Percentiles rank a stretch among this genome's conserved stretches.
Evolutionary conservation across 2,888 invertebrate genomes (phyloP).

Genomic region (Drosophila helvetica): DNA sequence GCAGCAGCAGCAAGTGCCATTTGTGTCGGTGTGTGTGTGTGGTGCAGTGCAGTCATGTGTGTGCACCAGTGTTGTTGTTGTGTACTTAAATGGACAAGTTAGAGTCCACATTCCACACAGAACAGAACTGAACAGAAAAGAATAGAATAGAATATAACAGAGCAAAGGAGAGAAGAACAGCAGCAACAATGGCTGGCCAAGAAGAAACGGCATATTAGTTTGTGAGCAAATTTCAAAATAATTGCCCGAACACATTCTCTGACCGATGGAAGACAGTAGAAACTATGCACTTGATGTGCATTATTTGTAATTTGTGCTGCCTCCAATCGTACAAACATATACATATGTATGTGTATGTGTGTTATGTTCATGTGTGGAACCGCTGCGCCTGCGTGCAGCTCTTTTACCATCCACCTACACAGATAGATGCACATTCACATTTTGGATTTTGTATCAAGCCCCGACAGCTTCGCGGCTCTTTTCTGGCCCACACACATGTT

Average conservation of each 20-base stretch:
- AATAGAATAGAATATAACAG: background rate
- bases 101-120: slow-evolving; percentile 77
- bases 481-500: slow-evolving; percentile 30
- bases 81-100: slow-evolving; percentile 76
- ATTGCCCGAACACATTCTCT: slow-evolving; percentile 60
- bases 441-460: slow-evolving; percentile 31
- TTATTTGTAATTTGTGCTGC: slow-evolving; percentile 55
- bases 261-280: slow-evolving; percentile 48
- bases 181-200: slow-evolving; percentile 46
- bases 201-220: slow-evolving; percentile 65
- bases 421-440: background rate
- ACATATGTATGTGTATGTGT: background rate
- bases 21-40: slow-evolving; percentile 40
- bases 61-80: slow-evolving; percentile 26
- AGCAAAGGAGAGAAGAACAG: background rate
- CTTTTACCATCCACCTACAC: background rate
- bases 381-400: slow-evolving; percentile 6
- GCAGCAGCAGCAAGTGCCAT: slow-evolving; percentile 49
- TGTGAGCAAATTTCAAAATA: slow-evolving; percentile 73
- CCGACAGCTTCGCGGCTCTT: slow-evolving; percentile 5
- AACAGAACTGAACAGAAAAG: slow-evolving; percentile 24
- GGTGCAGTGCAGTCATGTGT: slow-evolving; percentile 11
- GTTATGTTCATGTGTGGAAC: slow-evolving; percentile 1
- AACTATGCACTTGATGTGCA: slow-evolving; percentile 56
- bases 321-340: slow-evolving; percentile 1